Evolutionary conservation across 2,888 invertebrate genomes (phyloP), one percentile per base, ranked within the genome.

Genomic region (Lasioglossum figueresi): DNA sequence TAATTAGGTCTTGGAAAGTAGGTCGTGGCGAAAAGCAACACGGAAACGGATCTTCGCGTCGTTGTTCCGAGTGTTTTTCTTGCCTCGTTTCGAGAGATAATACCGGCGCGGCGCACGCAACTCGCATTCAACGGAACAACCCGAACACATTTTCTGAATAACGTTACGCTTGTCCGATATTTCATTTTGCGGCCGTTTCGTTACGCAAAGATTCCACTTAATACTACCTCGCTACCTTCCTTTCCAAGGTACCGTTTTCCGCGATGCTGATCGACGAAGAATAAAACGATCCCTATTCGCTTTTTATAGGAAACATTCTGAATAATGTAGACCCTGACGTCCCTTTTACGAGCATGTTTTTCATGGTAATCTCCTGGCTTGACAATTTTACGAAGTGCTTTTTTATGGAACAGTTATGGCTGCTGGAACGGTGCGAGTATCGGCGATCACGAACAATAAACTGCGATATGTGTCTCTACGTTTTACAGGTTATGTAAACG

Each of bases 1-100:
- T 91, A 91, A 91, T 91, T 90, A 91, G 86, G 90, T 87, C 73
- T 77, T 59, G 70, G 84, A 76, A 91, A 91, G 72, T 88, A 79
- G 87, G 90, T 88, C 90, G 84, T 10, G 66, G 77, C 23, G 66
- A 34, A 34, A 34, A 66, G 66, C 66, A 66, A 66, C 66, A 66
- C 23, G 79, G 63, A 73, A 80, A 59, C 59, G 77, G 75, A 74
- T 75, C 52, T 72, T 66, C 56, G 3, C 48, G 45, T 43, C 31
- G 70, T 63, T 48, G 74, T 56, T 76, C 45, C 66, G 27, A 63
- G 68, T 68, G 19, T 79, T 52, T 70, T 56, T 68, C 52, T 52
- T 27, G 40, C 71, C 77, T 72, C 66, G 23, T 82, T 73, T 74
- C 23, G 12, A 23, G 23, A 43, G 68, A 5, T 76, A 45, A 76